Evolutionary conservation across 2,888 invertebrate species (phyloP).

Genomic region (Busseola fusca): DNA sequence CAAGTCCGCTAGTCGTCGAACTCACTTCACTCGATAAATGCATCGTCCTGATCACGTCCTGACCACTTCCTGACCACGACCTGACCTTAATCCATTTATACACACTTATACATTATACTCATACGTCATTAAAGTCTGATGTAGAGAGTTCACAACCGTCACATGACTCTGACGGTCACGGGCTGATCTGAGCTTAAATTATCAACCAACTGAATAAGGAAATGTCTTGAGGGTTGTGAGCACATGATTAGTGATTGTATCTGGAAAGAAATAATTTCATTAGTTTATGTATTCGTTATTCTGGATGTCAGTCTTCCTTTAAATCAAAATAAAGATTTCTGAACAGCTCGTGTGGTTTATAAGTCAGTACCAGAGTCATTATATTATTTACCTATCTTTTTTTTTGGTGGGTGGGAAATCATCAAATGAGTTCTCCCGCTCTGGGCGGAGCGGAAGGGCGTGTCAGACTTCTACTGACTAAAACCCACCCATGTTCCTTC

Average conservation of each 20-base stretch:
- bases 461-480: too few species aligned
- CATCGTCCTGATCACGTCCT: conserved; percentile 85
- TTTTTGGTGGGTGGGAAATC: too few species aligned
- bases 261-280: conserved; percentile 41
- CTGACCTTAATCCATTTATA: conserved; percentile 60
- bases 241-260: conserved; percentile 49
- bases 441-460: too few species aligned
- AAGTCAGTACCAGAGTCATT: too few species aligned
- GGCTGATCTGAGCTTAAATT: conserved; percentile 42
- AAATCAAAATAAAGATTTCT: neutral
- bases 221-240: conserved; percentile 50
- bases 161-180: conserved; percentile 74
- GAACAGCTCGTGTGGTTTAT: neutral
- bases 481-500: too few species aligned
- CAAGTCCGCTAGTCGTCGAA: conserved; percentile 90
- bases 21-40: conserved; percentile 94
- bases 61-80: conserved; percentile 25
- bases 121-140: conserved; percentile 44
- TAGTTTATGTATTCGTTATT: neutral
- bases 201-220: conserved; percentile 21
- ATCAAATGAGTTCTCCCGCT: too few species aligned
- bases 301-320: neutral
- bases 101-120: conserved; percentile 58
- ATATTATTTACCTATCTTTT: too few species aligned
- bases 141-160: conserved; percentile 73